Evolutionary conservation across 2,797 vertebrate species (phyloP).

Genomic region (Corythornis leucogaster): DNA sequence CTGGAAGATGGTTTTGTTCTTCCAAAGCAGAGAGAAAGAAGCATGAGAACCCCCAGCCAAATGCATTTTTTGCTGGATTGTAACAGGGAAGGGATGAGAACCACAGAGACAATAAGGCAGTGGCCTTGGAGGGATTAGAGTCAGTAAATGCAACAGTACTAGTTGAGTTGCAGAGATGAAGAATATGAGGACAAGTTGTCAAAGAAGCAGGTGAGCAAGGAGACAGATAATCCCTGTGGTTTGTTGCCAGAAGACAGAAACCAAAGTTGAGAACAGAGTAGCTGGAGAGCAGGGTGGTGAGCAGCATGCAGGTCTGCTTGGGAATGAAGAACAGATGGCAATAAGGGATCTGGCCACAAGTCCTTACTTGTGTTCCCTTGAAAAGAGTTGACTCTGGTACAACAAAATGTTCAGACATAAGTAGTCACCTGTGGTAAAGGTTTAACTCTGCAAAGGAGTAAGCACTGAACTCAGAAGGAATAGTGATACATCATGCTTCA

Average conservation of each 20-base stretch:
- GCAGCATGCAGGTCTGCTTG: background rate
- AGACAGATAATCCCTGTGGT: background rate
- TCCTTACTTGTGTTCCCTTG: background rate
- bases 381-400: background rate
- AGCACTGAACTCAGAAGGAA: background rate
- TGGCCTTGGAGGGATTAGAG: background rate
- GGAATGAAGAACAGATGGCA: background rate
- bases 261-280: background rate
- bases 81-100: background rate
- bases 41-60: background rate
- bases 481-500: background rate
- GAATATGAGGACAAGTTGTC: background rate
- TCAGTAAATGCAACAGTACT: background rate
- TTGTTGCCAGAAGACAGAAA: background rate
- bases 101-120: background rate
- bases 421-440: background rate
- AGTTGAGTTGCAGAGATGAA: background rate
- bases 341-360: background rate
- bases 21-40: background rate
- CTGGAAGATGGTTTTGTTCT: background rate
- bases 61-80: background rate
- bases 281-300: background rate
- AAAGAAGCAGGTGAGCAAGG: background rate
- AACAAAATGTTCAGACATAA: background rate
- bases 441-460: background rate